Percentiles rank a stretch among this genome's conserved stretches.
Conservation (phyloP, 1,140 invertebrate genomes). For the Platyscapa corneri region DNA sequence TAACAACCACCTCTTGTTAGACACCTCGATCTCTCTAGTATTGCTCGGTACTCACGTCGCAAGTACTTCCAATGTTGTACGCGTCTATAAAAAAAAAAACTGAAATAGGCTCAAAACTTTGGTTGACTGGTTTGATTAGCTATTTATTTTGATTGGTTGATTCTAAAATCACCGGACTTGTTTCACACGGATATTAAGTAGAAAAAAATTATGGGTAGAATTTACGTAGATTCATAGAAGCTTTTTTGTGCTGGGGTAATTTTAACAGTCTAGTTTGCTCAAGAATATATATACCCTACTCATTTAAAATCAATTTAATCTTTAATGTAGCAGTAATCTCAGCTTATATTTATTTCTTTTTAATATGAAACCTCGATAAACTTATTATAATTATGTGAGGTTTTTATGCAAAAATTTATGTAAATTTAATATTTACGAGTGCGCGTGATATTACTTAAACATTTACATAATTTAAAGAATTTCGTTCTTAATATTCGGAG, state of each 20-base stretch:
- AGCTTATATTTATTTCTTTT: neutral
- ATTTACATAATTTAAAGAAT: conserved; percentile 1
- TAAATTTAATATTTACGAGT: neutral
- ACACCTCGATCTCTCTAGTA: too few relatives aligned
- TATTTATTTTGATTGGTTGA: neutral
- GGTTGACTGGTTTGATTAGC: too few relatives aligned
- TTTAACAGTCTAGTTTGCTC: neutral
- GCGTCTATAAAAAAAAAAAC: too few relatives aligned
- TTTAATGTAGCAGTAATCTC: neutral
- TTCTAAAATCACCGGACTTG: neutral
- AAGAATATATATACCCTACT: neutral
- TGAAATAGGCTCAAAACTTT: too few relatives aligned
- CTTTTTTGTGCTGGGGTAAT: neutral
- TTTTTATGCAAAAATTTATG: neutral
- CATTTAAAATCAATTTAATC: neutral
- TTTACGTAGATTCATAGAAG: neutral
- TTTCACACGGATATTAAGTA: neutral
- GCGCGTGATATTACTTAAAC: neutral
- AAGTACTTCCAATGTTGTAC: too few relatives aligned
- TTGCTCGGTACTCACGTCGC: too few relatives aligned
- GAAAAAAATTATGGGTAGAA: neutral
- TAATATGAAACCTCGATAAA: neutral
- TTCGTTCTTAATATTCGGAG: conserved; percentile 3
- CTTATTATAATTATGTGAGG: neutral
- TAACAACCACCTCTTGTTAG: too few relatives aligned